These are phyloP conservation scores for Ophion obscuratus DNA, from an alignment of 2,888 invertebrate genomes.

Conservation along the genomic window DNA sequence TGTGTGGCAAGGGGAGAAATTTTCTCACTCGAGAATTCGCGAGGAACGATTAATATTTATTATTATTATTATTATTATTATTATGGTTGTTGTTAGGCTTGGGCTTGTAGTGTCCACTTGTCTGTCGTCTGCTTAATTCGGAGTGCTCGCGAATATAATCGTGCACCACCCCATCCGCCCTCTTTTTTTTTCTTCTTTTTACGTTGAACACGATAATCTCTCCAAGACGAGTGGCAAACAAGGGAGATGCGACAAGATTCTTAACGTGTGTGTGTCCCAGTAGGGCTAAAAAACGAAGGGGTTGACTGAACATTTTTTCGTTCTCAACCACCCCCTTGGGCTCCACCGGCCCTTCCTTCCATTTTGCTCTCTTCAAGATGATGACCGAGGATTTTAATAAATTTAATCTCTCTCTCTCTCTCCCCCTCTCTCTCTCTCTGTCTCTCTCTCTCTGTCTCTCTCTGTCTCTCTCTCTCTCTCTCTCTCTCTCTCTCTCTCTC, in stretches of 20 bases:
- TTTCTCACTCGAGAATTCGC: slow-evolving; percentile 38
- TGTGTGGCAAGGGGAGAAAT: slow-evolving; percentile 19
- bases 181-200: slow-evolving; percentile 9
- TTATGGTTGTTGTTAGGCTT: slow-evolving; percentile 41
- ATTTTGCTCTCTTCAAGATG: slow-evolving; percentile 19
- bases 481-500: not conserved
- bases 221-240: slow-evolving; percentile 73
- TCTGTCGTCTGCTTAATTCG: slow-evolving; percentile 58
- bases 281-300: slow-evolving; percentile 62
- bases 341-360: not conserved
- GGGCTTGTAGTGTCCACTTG: slow-evolving; percentile 59
- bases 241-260: slow-evolving; percentile 47
- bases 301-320: slow-evolving; percentile 51
- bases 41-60: slow-evolving; percentile 64
- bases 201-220: slow-evolving; percentile 70
- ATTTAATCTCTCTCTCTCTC: slow-evolving; percentile 45
- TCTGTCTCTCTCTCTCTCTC: slow-evolving; percentile 12
- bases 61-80: slow-evolving; percentile 61
- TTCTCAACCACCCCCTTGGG: not conserved
- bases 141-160: slow-evolving; percentile 41
- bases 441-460: no score
- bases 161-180: not conserved
- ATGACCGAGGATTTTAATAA: slow-evolving; percentile 55
- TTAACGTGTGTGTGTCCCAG: slow-evolving; percentile 12
- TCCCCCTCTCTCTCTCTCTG: not conserved